phyloP scores from a whole-genome alignment of 2,113 vertebrate species.

The Vidua chalybeata region DNA sequence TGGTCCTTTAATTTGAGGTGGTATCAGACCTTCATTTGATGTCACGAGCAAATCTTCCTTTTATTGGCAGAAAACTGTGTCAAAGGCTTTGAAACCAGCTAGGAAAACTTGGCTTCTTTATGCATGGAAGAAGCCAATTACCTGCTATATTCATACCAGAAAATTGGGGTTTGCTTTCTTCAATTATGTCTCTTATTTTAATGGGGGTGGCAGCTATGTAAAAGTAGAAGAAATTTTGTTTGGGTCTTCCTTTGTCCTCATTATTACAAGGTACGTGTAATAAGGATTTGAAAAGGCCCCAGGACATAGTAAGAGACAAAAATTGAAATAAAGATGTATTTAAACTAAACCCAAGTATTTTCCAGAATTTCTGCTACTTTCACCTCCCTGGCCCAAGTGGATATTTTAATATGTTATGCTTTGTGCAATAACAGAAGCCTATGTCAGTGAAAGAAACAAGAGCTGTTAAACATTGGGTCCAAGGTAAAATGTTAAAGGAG shows the following conservation, averaged over 20 bases:
- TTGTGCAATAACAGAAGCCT: background rate
- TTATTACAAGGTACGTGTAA: background rate
- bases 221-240: background rate
- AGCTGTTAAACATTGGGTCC: background rate
- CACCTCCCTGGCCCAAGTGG: accelerated
- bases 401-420: background rate
- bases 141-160: background rate
- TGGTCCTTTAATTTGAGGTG: background rate
- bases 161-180: background rate
- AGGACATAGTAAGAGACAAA: background rate
- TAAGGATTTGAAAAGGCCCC: background rate
- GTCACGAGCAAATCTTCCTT: background rate
- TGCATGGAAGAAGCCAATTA: background rate
- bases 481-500: background rate
- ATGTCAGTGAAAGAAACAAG: background rate
- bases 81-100: background rate
- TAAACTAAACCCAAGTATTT: background rate
- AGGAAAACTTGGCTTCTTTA: background rate
- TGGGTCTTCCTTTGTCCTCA: background rate
- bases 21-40: background rate
- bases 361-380: background rate
- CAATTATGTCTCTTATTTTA: background rate
- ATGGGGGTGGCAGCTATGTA: background rate
- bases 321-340: background rate
- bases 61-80: background rate